Percentiles rank a stretch among this genome's conserved stretches.
Evolutionary conservation across 1,140 invertebrate genomes (phyloP).

Genomic region (Orchesella cincta): DNA sequence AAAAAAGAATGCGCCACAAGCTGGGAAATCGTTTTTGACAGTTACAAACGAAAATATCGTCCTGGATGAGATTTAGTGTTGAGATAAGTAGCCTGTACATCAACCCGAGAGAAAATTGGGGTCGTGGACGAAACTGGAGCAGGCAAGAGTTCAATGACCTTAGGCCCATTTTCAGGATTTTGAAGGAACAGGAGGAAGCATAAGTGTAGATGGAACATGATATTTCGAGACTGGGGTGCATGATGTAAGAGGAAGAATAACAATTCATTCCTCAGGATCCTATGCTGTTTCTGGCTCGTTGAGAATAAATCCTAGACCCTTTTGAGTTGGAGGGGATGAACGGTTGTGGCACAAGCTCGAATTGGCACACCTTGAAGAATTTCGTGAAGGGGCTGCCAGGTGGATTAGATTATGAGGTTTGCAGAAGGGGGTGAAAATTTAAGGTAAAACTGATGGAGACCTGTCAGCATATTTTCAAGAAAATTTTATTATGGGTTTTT

Average conservation of each 20-base stretch:
- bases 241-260: conserved; percentile 61
- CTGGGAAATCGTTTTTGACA: conserved; percentile 60
- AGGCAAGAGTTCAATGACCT: conserved; percentile 61
- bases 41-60: conserved; percentile 61
- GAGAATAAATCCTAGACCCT: conserved; percentile 73
- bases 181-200: conserved; percentile 57
- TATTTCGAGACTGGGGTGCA: conserved; percentile 62
- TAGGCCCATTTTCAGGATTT: conserved; percentile 60
- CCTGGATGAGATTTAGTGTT: conserved; percentile 65
- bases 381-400: conserved; percentile 71
- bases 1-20: conserved; percentile 51
- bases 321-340: conserved; percentile 74
- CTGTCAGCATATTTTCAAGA: too few relatives aligned
- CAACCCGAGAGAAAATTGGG: conserved; percentile 60
- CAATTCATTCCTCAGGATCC: conserved; percentile 74
- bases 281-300: conserved; percentile 82
- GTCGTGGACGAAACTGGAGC: conserved; percentile 63
- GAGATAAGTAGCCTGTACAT: conserved; percentile 58
- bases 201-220: conserved; percentile 63
- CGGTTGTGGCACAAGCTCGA: conserved; percentile 81
- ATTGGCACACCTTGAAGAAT: conserved; percentile 70
- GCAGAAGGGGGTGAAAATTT: conserved; percentile 87
- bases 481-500: too few relatives aligned
- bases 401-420: conserved; percentile 76
- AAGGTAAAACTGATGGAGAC: too few relatives aligned